Percentiles rank a stretch among this genome's conserved stretches.
phyloP scores from a whole-genome alignment of 1,140 invertebrate genomes.

The Listronotus bonariensis region DNA sequence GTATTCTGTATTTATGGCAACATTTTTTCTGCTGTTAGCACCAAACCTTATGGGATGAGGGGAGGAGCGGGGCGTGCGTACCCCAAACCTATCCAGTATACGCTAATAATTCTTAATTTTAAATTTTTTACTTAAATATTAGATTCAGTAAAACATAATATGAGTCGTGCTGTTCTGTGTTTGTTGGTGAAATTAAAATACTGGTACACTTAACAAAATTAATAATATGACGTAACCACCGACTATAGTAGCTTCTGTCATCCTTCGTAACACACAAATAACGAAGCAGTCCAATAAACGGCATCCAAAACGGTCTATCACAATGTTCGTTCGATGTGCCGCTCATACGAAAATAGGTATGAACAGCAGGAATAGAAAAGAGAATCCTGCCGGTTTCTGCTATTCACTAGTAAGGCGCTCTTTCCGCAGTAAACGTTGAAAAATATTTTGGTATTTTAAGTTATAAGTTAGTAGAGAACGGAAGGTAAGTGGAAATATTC shows the following conservation, averaged over 20 bases:
- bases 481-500: not conserved
- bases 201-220: constrained; percentile 12
- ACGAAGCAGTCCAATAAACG: not conserved
- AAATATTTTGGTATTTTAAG: constrained; percentile 1
- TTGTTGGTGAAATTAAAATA: no score
- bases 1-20: no score
- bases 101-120: no score
- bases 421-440: not conserved
- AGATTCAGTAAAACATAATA: no score
- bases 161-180: no score
- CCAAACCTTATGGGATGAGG: no score
- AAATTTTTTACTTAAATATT: no score
- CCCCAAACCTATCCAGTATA: no score
- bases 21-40: no score
- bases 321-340: not conserved
- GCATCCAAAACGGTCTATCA: not conserved
- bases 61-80: no score
- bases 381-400: not conserved
- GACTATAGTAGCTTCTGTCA: constrained; percentile 14
- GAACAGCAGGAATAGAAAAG: not conserved
- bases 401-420: not conserved
- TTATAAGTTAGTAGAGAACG: constrained; percentile 4
- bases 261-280: constrained; percentile 5
- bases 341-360: not conserved
- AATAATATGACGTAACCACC: constrained; percentile 18